Base-by-base conservation (phyloP, 2,113 vertebrate species). In the Platichthys flesus region DNA sequence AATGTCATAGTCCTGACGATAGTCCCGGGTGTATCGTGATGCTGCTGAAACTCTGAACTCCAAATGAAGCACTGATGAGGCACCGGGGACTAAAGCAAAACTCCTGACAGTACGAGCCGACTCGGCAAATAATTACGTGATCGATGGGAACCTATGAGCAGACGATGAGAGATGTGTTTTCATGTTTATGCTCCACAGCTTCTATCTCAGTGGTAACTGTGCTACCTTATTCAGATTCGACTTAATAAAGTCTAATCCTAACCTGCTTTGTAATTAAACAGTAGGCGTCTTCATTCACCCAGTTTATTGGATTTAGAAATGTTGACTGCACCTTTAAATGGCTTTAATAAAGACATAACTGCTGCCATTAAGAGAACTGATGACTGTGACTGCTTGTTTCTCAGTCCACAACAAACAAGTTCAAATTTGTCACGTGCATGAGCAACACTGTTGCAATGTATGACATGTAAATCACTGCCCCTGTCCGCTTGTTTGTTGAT, bases 1-100 rank as follows among this genome's bases (percentile, higher is more conserved):
- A 88, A 79, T 85, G 72, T 86, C 83, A 85, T 65, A 78, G 77
- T 87, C 75, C 74, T 76, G 74, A 77, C 75, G 54, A 67, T 67
- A 70, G 79, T 89, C 89, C 77, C 37, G n/a, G 4, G 76, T 65
- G 71, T 69, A 59, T 83, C 16, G 61, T 3, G 61, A 67, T 31
- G 55, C 61, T 76, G 57, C 68, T 55, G 47, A 78, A 76, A 76
- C 67, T 83, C 74, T 69, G 76, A 82, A 74, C 78, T 82, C 54
- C 24, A 61, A 66, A 51, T 47, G n/a, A 80, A 57, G 81, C 59
- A 57, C 71, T 71, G 79, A 91, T 79, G 84, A 84, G 73, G 61
- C 85, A 49, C 69, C 57, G 12, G 76, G 82, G 85, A 86, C 74
- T 85, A 78, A 88, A 82, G 78, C 68, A 66, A 77, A 76, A 61